Percentiles rank a stretch among this genome's conserved stretches.
These are phyloP conservation scores for Molorchus minor DNA, from an alignment of 2,888 invertebrate species.

Conservation along the genomic window DNA sequence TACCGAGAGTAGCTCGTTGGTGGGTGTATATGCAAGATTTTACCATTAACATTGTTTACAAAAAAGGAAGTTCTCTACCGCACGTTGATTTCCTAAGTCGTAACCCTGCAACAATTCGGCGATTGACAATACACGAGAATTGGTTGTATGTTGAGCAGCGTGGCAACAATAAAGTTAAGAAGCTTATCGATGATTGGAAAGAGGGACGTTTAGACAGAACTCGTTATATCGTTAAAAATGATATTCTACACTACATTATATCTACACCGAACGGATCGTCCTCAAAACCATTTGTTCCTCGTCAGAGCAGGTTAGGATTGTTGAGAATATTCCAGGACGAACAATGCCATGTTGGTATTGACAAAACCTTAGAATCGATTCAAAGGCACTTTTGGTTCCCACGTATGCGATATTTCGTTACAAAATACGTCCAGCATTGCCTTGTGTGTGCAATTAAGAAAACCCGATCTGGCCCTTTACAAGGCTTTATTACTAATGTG, in stretches of 20 bases:
- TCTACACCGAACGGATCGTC: too few species aligned
- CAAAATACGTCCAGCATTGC: constrained; percentile 38
- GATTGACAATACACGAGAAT: too few species aligned
- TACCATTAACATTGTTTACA: constrained; percentile 37
- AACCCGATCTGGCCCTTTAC: background rate
- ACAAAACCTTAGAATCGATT: constrained; percentile 36
- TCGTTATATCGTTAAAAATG: too few species aligned
- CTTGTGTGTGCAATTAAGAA: background rate
- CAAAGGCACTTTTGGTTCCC: constrained; percentile 36
- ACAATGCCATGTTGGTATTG: constrained; percentile 39
- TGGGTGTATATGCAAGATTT: constrained; percentile 50
- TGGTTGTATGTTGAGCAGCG: too few species aligned
- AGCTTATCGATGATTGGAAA: too few species aligned
- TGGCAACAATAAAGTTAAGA: too few species aligned
- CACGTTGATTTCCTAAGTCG: constrained; percentile 36
- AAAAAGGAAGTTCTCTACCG: constrained; percentile 30
- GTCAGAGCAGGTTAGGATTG: constrained; percentile 35
- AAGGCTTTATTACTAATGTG: background rate
- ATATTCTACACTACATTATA: too few species aligned
- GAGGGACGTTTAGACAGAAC: too few species aligned
- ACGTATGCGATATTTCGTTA: constrained; percentile 29
- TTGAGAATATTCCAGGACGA: constrained; percentile 44
- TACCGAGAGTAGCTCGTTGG: constrained; percentile 34
- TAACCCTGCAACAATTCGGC: constrained; percentile 25
- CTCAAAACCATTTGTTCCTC: background rate